Evolutionary conservation across 2,113 vertebrate species (phyloP).

Genomic region (Jacana jacana): DNA sequence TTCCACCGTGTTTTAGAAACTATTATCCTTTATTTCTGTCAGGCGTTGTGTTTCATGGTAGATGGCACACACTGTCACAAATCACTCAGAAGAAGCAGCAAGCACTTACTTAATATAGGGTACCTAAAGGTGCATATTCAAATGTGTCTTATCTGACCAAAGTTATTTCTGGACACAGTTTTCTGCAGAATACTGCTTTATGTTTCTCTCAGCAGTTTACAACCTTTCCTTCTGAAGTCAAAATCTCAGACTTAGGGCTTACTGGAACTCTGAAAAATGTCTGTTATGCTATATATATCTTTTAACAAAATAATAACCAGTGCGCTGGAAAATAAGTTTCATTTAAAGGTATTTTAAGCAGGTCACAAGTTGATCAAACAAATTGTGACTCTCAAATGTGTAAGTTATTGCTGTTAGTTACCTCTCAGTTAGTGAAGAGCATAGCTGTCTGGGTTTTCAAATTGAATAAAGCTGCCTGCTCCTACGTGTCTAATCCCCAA

Average conservation of each 20-base stretch:
- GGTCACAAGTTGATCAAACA: neutral
- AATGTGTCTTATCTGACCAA: neutral
- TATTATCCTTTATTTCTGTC: neutral
- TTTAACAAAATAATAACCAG: neutral
- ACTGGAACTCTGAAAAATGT: neutral
- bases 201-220: constrained; percentile 6
- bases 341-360: neutral
- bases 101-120: neutral
- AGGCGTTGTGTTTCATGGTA: neutral
- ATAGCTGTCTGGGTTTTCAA: neutral
- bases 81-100: neutral
- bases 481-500: neutral
- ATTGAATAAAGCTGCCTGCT: neutral
- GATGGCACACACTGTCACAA: neutral
- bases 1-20: neutral
- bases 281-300: neutral
- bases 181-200: neutral
- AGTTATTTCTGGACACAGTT: neutral
- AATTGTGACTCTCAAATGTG: neutral
- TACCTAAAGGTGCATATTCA: neutral
- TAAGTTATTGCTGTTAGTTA: neutral
- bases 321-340: neutral
- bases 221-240: constrained; percentile 22
- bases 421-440: neutral
- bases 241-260: neutral